Base-by-base conservation (phyloP, 1,140 invertebrate genomes). In the Caenorhabditis brenneri region DNA sequence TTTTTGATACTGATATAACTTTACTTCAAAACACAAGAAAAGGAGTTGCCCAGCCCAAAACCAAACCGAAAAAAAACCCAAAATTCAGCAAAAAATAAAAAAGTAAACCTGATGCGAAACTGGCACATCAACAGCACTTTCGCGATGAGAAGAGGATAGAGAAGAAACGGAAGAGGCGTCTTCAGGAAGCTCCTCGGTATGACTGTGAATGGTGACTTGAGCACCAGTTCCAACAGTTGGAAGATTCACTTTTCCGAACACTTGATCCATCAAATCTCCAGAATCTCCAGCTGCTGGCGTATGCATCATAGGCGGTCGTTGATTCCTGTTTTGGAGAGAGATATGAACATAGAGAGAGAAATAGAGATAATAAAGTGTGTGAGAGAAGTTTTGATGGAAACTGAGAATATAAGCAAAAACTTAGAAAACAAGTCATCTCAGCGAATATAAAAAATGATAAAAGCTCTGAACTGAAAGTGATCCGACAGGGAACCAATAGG, bases 251-350 rank as follows among this genome's bases (percentile, higher is more conserved):
- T 46, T 48, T 31, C 33, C 48, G 53, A 88, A 88, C 0, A 88
- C 87, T 60, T 88, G 51, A 31, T 86, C 87, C 58, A 88, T 80
- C 12, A 88, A 39, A 80, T 88, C 87, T 31, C 36, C 31, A n/a
- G 55, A 53, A 6, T 58, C 22, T 48, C 36, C 65, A 48, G 51
- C 65, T 22, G 79, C 55, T 53, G 49, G 46, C 83, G 12, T 84
- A 55, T 5, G 78, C 58, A 53, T 65, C 79, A 9, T 84, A 55
- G 24, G 53, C 58, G 19, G 29, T 22, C 1, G 58, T 60, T 16
- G 36, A 42, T 33, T 82, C 84, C 74, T 65, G 22, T 12, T n/a
- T n/a, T 15, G 46, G 31, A 36, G 36, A 65, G n/a, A n/a, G n/a
- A 65, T 36, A 1, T 4, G 9, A 29, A 58, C 10, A 0, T 0